Evolutionary conservation across 2,888 invertebrate genomes (phyloP), one percentile per base, ranked within the genome.

Genomic region (Halocaridina rubra): DNA sequence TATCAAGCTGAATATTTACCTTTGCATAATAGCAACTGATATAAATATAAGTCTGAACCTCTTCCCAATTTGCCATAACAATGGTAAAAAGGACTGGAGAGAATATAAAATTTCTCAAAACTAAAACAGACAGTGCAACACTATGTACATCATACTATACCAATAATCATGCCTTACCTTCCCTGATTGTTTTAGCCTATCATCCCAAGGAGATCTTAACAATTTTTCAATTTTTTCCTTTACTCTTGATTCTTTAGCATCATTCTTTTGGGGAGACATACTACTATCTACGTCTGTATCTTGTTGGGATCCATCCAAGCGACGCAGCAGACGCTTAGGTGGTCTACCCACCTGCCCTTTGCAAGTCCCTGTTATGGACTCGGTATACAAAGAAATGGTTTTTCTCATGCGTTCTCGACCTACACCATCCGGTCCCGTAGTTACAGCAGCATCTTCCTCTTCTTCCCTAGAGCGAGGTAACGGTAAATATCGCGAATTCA

Each of bases 141-240:
- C n/a, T n/a, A n/a, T n/a, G n/a, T n/a, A n/a, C n/a, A n/a, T n/a
- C n/a, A n/a, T n/a, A n/a, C n/a, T n/a, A n/a, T n/a, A n/a, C n/a
- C n/a, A n/a, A n/a, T n/a, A n/a, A n/a, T n/a, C n/a, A 10, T 33
- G 22, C 57, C 71, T 10, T 59, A 78, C 82, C 82, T 82, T 82
- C 16, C 71, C 72, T 19, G 82, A 39, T 27, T 80, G 85, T 53
- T 86, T 88, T 7, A 82, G 46, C 33, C 88, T 80, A 39, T 80
- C 84, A 74, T 88, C 88, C 88, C 88, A 88, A n/a, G 86, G 88
- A 30, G 86, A 84, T 39, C 85, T 80, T 22, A 88, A 53, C 32
- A 88, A 46, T 39, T 88, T 88, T 29, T 86, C 88, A 24, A 88
- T 88, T 53, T 88, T 88, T 64, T 88, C 88, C 72, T 84, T 86